These are phyloP conservation scores for Atrina japonica DNA, from an alignment of 2,888 invertebrate genomes.

Conservation along the genomic window DNA sequence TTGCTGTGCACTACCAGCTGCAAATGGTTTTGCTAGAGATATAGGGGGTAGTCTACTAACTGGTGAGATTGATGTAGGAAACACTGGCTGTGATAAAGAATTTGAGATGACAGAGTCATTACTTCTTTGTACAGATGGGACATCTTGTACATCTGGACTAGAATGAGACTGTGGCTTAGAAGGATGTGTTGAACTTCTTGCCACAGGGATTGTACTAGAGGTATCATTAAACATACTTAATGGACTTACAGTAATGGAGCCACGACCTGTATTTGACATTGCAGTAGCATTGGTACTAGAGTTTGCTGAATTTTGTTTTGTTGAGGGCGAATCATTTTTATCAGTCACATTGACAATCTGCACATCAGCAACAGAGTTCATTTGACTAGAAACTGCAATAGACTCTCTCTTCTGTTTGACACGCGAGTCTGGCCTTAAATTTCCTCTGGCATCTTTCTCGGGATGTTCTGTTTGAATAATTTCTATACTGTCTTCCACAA, in stretches of 20 bases:
- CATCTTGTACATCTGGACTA: background rate
- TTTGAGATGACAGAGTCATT: conserved; percentile 4
- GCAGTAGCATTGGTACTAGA: background rate
- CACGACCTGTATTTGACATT: conserved; percentile 11
- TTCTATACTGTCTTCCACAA: conserved; percentile 50
- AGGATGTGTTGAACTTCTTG: conserved; percentile 15
- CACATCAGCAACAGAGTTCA: conserved; percentile 39
- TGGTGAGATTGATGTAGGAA: conserved; percentile 22
- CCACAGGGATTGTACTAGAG: background rate
- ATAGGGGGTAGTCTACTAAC: conserved; percentile 6
- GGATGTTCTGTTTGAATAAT: conserved; percentile 44
- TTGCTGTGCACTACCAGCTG: conserved; percentile 42
- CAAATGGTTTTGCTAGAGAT: conserved; percentile 37
- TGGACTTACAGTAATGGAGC: conserved; percentile 32
- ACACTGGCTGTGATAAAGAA: conserved; percentile 23
- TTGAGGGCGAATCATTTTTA: conserved; percentile 17
- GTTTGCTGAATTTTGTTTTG: conserved; percentile 8
- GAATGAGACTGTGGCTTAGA: background rate
- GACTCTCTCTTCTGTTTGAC: conserved; percentile 40
- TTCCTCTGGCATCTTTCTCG: conserved; percentile 23
- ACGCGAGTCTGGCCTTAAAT: conserved; percentile 17
- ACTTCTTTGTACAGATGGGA: conserved; percentile 2
- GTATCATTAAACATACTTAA: conserved; percentile 26
- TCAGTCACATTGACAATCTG: conserved; percentile 46
- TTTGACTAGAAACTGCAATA: conserved; percentile 42